Conservation (phyloP, 2,113 vertebrate species). For the Alosa alosa region DNA sequence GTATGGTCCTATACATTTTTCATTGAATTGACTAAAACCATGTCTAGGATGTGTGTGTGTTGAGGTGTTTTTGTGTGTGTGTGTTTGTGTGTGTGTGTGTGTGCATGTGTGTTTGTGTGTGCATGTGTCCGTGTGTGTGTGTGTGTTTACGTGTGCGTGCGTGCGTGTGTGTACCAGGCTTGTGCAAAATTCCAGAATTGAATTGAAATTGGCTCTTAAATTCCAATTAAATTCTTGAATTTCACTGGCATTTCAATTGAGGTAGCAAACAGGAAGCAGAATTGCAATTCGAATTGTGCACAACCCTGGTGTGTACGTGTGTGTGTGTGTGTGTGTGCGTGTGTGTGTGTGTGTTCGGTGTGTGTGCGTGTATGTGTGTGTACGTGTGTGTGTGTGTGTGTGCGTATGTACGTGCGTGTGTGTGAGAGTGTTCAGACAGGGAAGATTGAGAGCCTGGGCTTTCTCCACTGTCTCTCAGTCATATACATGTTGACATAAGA, state of each 20-base stretch:
- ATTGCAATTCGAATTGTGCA: too few species aligned
- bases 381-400: background rate
- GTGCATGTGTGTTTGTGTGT: background rate
- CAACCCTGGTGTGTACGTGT: background rate
- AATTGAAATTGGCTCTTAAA: too few species aligned
- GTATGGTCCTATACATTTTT: too few species aligned
- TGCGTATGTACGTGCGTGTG: background rate
- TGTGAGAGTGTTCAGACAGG: background rate
- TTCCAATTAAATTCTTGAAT: too few species aligned
- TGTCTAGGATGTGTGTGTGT: too few species aligned
- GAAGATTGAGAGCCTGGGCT: background rate
- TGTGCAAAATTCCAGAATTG: too few species aligned
- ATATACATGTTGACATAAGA: slow-evolving; percentile 82
- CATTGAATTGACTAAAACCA: too few species aligned
- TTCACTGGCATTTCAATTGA: too few species aligned
- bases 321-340: background rate
- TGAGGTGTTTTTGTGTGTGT: background rate
- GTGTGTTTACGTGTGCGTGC: background rate
- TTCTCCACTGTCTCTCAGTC: slow-evolving; percentile 44
- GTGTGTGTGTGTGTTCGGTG: background rate
- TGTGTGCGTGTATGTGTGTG: background rate
- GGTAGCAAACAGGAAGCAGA: too few species aligned
- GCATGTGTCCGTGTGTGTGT: too few species aligned
- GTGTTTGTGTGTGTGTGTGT: background rate
- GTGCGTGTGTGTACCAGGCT: background rate